Percentiles rank a stretch among this genome's conserved stretches.
phyloP scores from a whole-genome alignment of 1,140 invertebrate genomes.

The Chironomus striatipennis region DNA sequence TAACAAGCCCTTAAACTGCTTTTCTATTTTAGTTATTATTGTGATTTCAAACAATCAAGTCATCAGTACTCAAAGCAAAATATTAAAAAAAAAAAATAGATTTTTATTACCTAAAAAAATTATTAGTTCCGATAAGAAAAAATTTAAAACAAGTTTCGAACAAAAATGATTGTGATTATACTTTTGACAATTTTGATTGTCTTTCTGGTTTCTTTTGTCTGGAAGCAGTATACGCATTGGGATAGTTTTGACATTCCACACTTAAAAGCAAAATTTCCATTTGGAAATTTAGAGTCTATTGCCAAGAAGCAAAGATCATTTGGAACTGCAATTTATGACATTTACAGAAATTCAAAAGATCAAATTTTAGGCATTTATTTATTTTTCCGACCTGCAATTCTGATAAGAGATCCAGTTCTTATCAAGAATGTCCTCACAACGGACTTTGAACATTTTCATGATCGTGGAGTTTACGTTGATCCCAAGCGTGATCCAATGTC shows the following conservation, averaged over 20 bases:
- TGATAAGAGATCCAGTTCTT: slow-evolving; percentile 40
- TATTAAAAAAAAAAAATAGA: no score
- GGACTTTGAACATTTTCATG: slow-evolving; percentile 42
- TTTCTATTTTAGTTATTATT: no score
- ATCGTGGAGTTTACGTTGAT: slow-evolving; percentile 30
- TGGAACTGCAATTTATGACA: neutral
- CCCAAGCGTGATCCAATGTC: slow-evolving; percentile 34
- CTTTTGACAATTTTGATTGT: no score
- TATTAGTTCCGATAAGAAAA: no score
- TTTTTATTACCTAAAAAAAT: no score
- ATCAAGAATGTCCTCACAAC: slow-evolving; percentile 42
- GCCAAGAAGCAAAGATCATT: neutral
- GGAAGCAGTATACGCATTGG: slow-evolving; percentile 25
- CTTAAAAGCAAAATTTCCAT: neutral
- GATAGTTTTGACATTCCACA: slow-evolving; percentile 26
- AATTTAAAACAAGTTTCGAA: no score
- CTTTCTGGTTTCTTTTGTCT: no score
- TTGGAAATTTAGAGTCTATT: neutral
- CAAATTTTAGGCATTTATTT: slow-evolving; percentile 29
- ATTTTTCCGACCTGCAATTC: slow-evolving; percentile 32
- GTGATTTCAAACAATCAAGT: no score
- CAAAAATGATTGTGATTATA: no score
- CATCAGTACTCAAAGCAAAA: no score
- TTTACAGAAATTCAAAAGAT: neutral
- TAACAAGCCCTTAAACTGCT: no score